These are phyloP conservation scores for Diachasma alloeum DNA, from an alignment of 1,140 invertebrate species.

Conservation along the genomic window DNA sequence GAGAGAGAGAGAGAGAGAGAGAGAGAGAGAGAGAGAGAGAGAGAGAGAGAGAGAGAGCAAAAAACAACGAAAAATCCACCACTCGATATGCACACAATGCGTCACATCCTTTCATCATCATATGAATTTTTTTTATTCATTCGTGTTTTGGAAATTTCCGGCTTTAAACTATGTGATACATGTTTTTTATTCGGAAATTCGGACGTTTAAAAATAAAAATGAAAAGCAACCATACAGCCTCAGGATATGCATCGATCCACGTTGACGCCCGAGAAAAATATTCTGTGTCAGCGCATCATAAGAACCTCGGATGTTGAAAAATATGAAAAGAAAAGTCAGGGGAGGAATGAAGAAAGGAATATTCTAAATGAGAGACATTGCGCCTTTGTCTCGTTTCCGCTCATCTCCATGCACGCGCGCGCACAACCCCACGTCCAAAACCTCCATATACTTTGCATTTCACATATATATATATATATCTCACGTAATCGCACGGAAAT, in stretches of 20 bases:
- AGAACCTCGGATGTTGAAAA: not conserved
- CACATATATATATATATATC: not conserved
- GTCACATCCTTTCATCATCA: not conserved
- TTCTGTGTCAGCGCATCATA: constrained; percentile 7
- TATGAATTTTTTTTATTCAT: not conserved
- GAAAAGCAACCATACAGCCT: not conserved
- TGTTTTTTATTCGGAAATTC: not conserved
- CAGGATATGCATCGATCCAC: not conserved
- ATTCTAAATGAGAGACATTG: constrained; percentile 8
- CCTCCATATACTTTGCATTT: not conserved
- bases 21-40: not conserved
- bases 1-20: no score
- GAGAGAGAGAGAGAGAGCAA: not conserved
- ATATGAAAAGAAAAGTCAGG: not conserved
- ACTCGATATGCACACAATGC: not conserved
- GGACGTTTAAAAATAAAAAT: not conserved
- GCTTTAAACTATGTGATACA: not conserved
- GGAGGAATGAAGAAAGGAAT: constrained; percentile 4
- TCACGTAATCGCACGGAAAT: constrained; percentile 19
- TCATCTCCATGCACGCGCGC: not conserved
- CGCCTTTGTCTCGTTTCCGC: constrained; percentile 4
- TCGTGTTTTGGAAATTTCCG: not conserved
- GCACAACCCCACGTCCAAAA: not conserved
- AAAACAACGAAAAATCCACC: not conserved
- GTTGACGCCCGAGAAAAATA: constrained; percentile 5